Evolutionary conservation across 2,797 vertebrate genomes (phyloP).

Genomic region (Pseudotriccus pelzelni): DNA sequence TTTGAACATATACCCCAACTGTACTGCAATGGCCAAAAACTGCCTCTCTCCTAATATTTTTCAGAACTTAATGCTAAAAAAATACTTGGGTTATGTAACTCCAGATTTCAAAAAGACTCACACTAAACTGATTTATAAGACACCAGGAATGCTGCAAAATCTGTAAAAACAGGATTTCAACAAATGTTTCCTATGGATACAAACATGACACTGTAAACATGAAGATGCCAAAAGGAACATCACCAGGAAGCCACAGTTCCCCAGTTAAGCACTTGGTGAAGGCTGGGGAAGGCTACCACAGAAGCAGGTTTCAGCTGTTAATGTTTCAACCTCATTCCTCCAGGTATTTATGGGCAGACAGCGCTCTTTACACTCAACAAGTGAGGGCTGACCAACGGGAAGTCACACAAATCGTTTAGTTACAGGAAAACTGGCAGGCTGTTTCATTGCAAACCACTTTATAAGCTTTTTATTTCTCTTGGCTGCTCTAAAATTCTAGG

Average conservation of each 20-base stretch:
- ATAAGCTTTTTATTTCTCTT: not conserved
- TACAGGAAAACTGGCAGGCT: not conserved
- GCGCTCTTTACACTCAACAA: not conserved
- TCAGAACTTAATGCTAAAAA: not conserved
- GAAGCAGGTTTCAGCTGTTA: not conserved
- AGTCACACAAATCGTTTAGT: not conserved
- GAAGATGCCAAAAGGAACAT: not conserved
- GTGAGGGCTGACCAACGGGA: not conserved
- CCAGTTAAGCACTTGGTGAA: not conserved
- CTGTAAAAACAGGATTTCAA: not conserved
- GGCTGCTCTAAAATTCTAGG: not conserved
- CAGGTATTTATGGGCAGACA: not conserved
- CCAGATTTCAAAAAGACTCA: not conserved
- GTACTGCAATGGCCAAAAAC: not conserved
- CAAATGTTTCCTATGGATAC: not conserved
- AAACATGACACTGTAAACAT: fast-evolving
- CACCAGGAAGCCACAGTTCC: not conserved
- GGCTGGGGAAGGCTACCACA: not conserved
- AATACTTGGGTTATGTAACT: not conserved
- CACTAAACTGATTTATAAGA: not conserved
- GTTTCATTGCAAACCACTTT: not conserved
- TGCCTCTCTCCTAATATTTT: not conserved
- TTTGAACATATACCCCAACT: not conserved
- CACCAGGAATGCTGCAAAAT: not conserved
- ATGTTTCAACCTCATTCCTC: not conserved